Percentiles rank a stretch among this genome's conserved stretches.
phyloP scores from a whole-genome alignment of 2,888 invertebrate species.

The Leucania comma region DNA sequence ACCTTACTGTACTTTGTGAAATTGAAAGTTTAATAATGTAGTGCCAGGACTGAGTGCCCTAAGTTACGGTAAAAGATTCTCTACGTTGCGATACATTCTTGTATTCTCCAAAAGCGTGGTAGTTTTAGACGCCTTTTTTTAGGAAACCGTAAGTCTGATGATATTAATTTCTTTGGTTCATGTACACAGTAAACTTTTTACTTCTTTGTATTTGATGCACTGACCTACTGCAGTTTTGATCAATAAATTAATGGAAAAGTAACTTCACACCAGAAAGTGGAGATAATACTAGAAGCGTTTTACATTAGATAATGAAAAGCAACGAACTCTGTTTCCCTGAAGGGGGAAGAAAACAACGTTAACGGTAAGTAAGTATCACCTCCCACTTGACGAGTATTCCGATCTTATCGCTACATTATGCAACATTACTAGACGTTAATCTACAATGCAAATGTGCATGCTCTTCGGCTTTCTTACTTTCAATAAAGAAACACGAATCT shows the following conservation, averaged over 20 bases:
- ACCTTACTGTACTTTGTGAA: slow-evolving; percentile 18
- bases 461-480: slow-evolving; percentile 54
- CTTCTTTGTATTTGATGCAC: not conserved
- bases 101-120: not conserved
- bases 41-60: not conserved
- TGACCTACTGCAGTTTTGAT: not conserved
- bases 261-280: not conserved
- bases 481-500: slow-evolving; percentile 46
- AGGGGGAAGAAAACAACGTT: slow-evolving; percentile 23
- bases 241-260: no score
- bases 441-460: slow-evolving; percentile 55
- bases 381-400: slow-evolving; percentile 37
- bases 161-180: not conserved
- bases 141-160: not conserved
- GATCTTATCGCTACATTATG: slow-evolving; percentile 54
- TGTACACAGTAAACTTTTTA: not conserved
- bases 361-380: slow-evolving; percentile 35
- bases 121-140: not conserved
- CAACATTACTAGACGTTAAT: slow-evolving; percentile 54
- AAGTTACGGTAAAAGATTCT: not conserved
- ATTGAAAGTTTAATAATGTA: slow-evolving; percentile 31
- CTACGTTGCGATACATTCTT: not conserved
- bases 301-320: slow-evolving; percentile 3
- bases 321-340: slow-evolving; percentile 6
- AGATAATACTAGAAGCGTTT: slow-evolving; percentile 12